Evolutionary conservation across 2,888 invertebrate species (phyloP), one percentile per base, ranked within the genome.

Genomic region (Syrista parreyssii): DNA sequence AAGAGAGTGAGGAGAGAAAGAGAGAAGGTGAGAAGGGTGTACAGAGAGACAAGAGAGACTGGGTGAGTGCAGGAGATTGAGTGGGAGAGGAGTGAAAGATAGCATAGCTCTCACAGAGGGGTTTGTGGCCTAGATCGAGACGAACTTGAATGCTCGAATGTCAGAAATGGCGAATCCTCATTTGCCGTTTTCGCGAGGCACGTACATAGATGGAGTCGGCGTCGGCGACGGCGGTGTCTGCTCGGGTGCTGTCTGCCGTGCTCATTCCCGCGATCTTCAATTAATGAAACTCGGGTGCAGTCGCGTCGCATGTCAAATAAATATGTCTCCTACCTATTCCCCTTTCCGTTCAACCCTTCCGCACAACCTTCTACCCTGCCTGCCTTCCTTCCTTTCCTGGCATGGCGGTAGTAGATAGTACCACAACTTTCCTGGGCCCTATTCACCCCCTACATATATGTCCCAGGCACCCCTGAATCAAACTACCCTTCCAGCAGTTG

Each of bases 221-320:
- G 69, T 15, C 30, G 32, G 69, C 71, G 68, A n/a, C 30, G 32
- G 69, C 69, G 76, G 31, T 84, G 88, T 86, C 88, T 88, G 86
- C 88, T 86, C 86, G 84, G 86, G 83, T 86, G 87, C 75, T 88
- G 90, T 90, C 90, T 89, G 88, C 84, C 88, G 86, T 86, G 89
- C 88, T 90, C 91, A 89, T 90, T 91, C 88, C 88, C 89, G 90
- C 91, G 91, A 91, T 91, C 91, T 91, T 91, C 90, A 91, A 91
- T 91, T 91, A 91, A 91, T 91, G 91, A 91, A 91, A 91, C 91
- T 91, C 90, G 90, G 91, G 86, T 90, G 91, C 91, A 91, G 91
- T 90, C 90, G 90, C 90, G 90, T 91, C 90, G 91, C 91, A 91
- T 88, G 91, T 91, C 91, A 91, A 91, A 91, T 91, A 91, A 91